Evolutionary conservation across 2,113 vertebrate species (phyloP).

Genomic region (Caranx melampygus): DNA sequence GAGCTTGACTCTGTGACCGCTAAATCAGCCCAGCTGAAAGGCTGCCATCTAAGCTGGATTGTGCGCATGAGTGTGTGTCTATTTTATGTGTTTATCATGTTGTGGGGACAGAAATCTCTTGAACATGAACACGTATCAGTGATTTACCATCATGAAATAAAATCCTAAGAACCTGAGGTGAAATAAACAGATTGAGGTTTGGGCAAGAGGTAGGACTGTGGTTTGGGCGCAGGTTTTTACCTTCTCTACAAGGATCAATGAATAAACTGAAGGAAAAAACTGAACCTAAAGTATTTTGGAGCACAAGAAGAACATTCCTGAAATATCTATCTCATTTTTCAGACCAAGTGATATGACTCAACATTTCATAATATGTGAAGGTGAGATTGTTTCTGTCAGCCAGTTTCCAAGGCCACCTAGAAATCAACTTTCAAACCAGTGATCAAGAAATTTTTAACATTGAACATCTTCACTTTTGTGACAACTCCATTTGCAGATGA

Average conservation of each 20-base stretch:
- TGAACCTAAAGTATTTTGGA: not conserved
- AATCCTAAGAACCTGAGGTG: not conserved
- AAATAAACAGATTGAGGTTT: not conserved
- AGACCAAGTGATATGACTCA: not conserved
- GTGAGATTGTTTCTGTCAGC: not conserved
- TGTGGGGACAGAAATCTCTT: slow-evolving; percentile 23
- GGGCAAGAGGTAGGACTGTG: not conserved
- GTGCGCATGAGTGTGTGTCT: slow-evolving; percentile 25
- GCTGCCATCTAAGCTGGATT: slow-evolving; percentile 37
- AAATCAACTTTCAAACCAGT: not conserved
- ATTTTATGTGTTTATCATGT: slow-evolving; percentile 17
- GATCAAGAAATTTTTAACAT: not conserved
- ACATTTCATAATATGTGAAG: not conserved
- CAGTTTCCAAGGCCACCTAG: not conserved
- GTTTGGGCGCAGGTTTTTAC: not conserved
- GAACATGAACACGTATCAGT: not conserved
- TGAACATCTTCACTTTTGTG: not conserved
- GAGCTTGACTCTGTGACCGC: slow-evolving; percentile 57
- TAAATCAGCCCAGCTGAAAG: slow-evolving; percentile 56
- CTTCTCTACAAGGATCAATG: not conserved
- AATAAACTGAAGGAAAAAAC: not conserved
- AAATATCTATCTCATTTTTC: not conserved
- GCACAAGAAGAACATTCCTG: not conserved
- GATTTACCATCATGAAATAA: not conserved
- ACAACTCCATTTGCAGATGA: not conserved